Evolutionary conservation across 2,888 invertebrate species (phyloP), one percentile per base, ranked within the genome.

Genomic region (Coenonympha glycerion): DNA sequence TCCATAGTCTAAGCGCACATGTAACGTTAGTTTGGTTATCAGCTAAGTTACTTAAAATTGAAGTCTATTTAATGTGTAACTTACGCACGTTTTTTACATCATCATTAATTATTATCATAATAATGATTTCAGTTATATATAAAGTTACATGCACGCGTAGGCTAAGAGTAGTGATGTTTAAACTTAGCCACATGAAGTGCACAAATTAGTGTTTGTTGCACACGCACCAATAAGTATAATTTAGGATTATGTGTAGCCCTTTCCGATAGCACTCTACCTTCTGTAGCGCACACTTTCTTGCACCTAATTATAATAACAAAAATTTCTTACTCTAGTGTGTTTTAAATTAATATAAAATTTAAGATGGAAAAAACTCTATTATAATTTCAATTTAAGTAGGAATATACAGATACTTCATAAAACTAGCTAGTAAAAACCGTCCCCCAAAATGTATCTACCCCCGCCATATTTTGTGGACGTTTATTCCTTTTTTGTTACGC

Each of bases 401-500:
- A 26, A 22, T 13, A 15, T 13, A 30, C 30, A 24, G 24, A 24
- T 24, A 19, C 34, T 19, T 49, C 41, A 49, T 36, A 49, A 24
- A 49, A 49, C 18, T 36, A 36, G 26, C 36, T 36, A 49, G 42
- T 48, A 16, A 22, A 33, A 48, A 48, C 36, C 49, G 36, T 47
- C 42, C 44, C 36, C 45, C 45, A 36, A 50, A 49, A 50, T 53
- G 34, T 57, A 42, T 40, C 53, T 49, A 51, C 49, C 47, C 47
- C 21, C 41, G 76, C 73, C 76, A 84, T 76, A 81, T 83, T 84
- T 82, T 76, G 77, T 58, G 61, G 62, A 62, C 60, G 59, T 60
- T 66, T 62, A 59, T 77, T 72, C 66, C 69, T 77, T 77, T 82
- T 85, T 84, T 83, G 76, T 77, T 73, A 77, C 73, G 72, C 77